Base-by-base conservation (phyloP, 1,140 invertebrate species). In the Microplitis demolitor region DNA sequence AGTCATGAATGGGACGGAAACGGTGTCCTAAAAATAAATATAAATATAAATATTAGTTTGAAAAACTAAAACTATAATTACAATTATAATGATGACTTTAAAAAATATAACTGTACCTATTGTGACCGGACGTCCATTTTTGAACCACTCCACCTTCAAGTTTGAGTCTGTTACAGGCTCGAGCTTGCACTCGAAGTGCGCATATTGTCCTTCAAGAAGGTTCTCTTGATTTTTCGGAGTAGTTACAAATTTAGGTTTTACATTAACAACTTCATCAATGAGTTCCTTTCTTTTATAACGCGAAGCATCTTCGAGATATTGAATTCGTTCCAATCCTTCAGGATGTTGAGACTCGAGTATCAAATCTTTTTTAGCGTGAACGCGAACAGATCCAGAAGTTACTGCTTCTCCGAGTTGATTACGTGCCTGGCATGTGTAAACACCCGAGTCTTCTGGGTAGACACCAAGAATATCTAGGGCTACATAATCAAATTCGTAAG, bases 401-500 rank as follows among this genome's bases (percentile, higher is more conserved):
- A 97, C 95, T n/a, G 96, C 95, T 90, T 98, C 96, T 1, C 97
- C 97, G 24, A 97, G 87, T 82, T 95, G 94, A 84, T 97, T 98
- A 68, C 92, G 91, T 2, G 96, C 96, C 85, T 95, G 94, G 79
- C 96, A 98, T 4, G 95, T 97, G 82, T 98, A 98, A 0, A 98
- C 94, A 14, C 98, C 98, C 31, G 96, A 97, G 86, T 99, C 98
- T 82, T 97, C 95, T 45, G 97, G 96, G 83, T 98, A 99, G 4
- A 98, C 96, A 77, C 96, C 96, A 2, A 99, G 87, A 37, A 99
- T 92, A 85, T 99, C 98, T 34, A 99, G 87, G 45, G 96, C 96
- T 5, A 99, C 97, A 82, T 98, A 98, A 82, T 98, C 98, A 85
- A 99, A 98, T 87, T 99, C 98, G 85, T 98, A 96, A 3, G 96